Conservation (phyloP, 2,113 vertebrate genomes). For the Chloebia gouldiae region DNA sequence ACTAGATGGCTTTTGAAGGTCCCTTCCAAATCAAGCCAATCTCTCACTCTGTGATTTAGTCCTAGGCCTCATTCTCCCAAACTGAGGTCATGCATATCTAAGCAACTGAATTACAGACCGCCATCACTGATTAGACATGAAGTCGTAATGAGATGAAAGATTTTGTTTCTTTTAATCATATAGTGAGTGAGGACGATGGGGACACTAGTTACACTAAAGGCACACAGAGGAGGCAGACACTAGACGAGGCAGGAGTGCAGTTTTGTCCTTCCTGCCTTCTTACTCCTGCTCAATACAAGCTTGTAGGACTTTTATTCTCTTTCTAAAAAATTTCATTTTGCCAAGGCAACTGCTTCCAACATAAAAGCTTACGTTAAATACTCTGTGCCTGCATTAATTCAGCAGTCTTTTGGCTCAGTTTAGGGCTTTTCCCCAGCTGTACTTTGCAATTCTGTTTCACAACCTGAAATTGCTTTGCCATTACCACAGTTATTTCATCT, state of each 20-base stretch:
- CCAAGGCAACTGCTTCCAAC: background rate
- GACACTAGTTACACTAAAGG: background rate
- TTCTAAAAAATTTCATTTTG: background rate
- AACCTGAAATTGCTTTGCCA: background rate
- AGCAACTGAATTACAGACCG: background rate
- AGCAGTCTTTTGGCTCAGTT: background rate
- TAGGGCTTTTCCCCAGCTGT: background rate
- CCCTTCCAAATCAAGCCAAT: background rate
- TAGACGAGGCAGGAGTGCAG: background rate
- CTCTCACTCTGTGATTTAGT: background rate
- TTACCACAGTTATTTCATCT: background rate
- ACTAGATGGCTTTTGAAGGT: background rate
- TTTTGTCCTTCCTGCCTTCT: background rate
- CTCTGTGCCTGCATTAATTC: background rate
- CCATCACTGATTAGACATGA: background rate
- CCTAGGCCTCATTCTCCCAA: background rate
- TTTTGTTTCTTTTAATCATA: background rate
- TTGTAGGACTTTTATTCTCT: background rate
- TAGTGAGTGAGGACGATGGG: background rate
- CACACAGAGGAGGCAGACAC: background rate
- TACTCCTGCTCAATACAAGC: background rate
- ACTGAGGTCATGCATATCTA: background rate
- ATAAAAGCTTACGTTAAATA: background rate
- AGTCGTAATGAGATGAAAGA: background rate
- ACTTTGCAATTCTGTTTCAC: background rate